phyloP scores from a whole-genome alignment of 2,888 invertebrate species.

The Boloria euphrosyne region DNA sequence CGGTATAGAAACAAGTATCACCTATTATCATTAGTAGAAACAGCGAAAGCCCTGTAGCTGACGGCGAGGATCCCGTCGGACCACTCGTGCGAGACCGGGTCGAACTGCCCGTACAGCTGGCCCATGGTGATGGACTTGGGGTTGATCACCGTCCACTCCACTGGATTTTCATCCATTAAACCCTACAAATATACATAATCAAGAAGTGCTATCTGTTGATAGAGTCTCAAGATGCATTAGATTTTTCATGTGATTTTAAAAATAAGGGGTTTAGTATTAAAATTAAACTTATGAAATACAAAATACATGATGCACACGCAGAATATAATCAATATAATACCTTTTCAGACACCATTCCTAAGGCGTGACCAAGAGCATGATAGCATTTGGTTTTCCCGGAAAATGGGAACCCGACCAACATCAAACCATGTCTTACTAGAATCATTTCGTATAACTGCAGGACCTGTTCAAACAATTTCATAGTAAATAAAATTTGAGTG shows the following conservation, averaged over 20 bases:
- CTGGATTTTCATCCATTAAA: constrained; percentile 88
- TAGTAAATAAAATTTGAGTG: neutral
- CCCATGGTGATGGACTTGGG: constrained; percentile 98
- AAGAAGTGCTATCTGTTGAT: neutral
- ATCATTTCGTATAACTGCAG: constrained; percentile 96
- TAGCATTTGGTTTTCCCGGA: constrained; percentile 96
- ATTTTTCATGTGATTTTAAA: too few species aligned
- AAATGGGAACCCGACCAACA: constrained; percentile 96
- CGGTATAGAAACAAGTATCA: constrained; percentile 48
- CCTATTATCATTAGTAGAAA: constrained; percentile 87
- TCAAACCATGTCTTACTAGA: constrained; percentile 95
- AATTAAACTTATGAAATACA: neutral
- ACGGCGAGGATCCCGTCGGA: constrained; percentile 94
- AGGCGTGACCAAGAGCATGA: constrained; percentile 89
- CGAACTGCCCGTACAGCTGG: constrained; percentile 97
- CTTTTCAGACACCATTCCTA: constrained; percentile 89
- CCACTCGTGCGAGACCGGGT: constrained; percentile 97
- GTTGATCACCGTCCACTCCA: constrained; percentile 92
- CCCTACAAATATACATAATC: constrained; percentile 67
- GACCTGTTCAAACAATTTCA: constrained; percentile 50
- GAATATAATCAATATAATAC: constrained; percentile 54
- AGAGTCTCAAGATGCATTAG: too few species aligned
- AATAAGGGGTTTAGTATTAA: too few species aligned
- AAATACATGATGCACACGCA: neutral
- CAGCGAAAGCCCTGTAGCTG: constrained; percentile 90